Base-by-base conservation (phyloP, 2,888 invertebrate species). In the Steinernema hermaphroditum region DNA sequence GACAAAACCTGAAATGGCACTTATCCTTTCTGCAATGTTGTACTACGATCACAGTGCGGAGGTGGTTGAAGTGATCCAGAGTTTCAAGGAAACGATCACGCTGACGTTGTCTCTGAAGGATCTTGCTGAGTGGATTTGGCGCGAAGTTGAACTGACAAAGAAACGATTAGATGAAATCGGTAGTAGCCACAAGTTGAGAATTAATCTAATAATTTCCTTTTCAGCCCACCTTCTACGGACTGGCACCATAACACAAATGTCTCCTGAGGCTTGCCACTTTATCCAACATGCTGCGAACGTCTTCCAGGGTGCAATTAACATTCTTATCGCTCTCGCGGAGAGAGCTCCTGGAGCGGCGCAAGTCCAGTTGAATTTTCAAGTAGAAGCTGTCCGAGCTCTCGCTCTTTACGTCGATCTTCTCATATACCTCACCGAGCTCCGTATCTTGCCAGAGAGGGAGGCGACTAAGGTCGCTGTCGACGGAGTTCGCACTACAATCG, bases 121-220 rank as follows among this genome's bases (percentile, higher is more conserved):
- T 29, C 12, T 62, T 2, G 62, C 62, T 1, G 62, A 62, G 34
- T 62, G 62, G 62, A 32, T 62, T 29, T 62, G 62, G 62, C 62
- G 62, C 32, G 62, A 62, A 29, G 62, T 62, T 2, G 62, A 62
- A 29, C 12, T 62, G 32, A 62, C 62, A 1, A 62, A 62, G 62
- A 62, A 62, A 32, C 62, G 62, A 8, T 34, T 62, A 32, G 62
- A 62, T 32, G 62, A 62, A 16, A 62, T 62, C n/a, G 62, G 62
- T 62, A 32, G 37, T 37, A n/a, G n/a, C n/a, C n/a, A n/a, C n/a
- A n/a, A n/a, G n/a, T n/a, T n/a, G n/a, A n/a, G n/a, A n/a, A n/a
- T n/a, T n/a, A n/a, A n/a, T n/a, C n/a, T n/a, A n/a, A 8, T 37
- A 37, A 4, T 4, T 37, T 37, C 2, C 27, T 22, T 29, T 62